These are phyloP conservation scores for Drosophila mettleri DNA, from an alignment of 2,888 invertebrate genomes.

Conservation along the genomic window DNA sequence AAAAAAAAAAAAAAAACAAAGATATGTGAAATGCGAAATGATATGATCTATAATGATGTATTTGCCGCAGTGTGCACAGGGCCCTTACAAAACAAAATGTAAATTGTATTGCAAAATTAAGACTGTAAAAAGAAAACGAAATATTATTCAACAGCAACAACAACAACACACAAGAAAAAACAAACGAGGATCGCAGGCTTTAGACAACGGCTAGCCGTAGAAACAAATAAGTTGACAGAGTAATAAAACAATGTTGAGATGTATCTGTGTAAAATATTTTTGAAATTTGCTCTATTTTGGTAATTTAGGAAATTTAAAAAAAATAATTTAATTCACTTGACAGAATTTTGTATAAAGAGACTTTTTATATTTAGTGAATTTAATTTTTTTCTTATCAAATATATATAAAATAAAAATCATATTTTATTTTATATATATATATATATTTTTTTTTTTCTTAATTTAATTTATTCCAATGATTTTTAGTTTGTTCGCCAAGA, in stretches of 20 bases:
- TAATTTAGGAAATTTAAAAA: background rate
- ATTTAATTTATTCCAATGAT: too few relatives aligned
- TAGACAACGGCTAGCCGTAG: constrained; percentile 15
- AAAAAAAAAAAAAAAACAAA: constrained; percentile 10
- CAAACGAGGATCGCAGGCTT: background rate
- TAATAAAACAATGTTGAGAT: background rate
- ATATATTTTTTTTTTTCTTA: background rate
- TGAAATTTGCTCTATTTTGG: background rate
- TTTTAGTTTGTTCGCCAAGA: too few relatives aligned
- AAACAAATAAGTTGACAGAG: constrained; percentile 14
- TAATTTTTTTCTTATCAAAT: too few relatives aligned
- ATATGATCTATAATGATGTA: too few relatives aligned
- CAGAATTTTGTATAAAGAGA: too few relatives aligned
- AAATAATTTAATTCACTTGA: too few relatives aligned
- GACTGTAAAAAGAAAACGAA: constrained; percentile 72
- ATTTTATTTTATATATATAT: too few relatives aligned
- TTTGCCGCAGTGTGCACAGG: constrained; percentile 43
- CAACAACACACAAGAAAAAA: too few relatives aligned
- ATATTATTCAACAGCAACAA: constrained; percentile 42
- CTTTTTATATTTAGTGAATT: too few relatives aligned
- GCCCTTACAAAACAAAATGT: constrained; percentile 59
- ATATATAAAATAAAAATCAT: too few relatives aligned
- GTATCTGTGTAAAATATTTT: background rate
- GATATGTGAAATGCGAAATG: constrained; percentile 5
- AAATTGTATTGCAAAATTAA: constrained; percentile 47